phyloP scores from a whole-genome alignment of 2,113 vertebrate genomes.

The Rutilus rutilus region DNA sequence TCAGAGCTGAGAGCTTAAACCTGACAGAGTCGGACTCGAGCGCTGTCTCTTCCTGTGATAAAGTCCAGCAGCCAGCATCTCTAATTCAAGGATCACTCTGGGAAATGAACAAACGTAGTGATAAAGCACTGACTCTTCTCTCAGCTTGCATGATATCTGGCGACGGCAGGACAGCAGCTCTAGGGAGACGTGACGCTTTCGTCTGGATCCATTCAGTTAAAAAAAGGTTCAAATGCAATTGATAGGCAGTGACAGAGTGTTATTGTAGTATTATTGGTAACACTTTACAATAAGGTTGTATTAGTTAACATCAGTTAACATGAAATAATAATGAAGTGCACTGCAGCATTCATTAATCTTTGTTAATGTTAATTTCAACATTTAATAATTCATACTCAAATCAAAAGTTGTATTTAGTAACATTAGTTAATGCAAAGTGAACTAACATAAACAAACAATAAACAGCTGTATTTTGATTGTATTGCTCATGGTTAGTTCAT shows the following conservation, averaged over 20 bases:
- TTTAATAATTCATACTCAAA: too few relatives aligned
- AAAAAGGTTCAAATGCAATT: neutral
- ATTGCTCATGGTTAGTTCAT: too few relatives aligned
- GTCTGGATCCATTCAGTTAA: neutral
- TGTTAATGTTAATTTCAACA: too few relatives aligned
- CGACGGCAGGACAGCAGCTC: neutral
- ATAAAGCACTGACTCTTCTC: constrained; percentile 65
- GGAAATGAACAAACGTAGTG: constrained; percentile 64
- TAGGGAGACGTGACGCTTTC: neutral
- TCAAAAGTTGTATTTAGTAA: too few relatives aligned
- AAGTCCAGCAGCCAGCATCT: constrained; percentile 57
- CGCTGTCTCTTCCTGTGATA: constrained; percentile 64
- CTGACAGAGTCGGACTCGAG: constrained; percentile 15
- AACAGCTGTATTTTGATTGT: too few relatives aligned
- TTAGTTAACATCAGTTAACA: too few relatives aligned
- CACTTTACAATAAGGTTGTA: too few relatives aligned
- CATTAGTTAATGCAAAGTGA: too few relatives aligned
- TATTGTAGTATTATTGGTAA: neutral
- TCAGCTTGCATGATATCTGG: constrained; percentile 54
- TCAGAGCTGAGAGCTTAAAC: constrained; percentile 26
- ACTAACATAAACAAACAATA: too few relatives aligned
- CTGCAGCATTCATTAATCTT: too few relatives aligned
- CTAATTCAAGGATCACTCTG: constrained; percentile 65
- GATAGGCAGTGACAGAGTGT: neutral
- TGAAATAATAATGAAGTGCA: too few relatives aligned